Evolutionary conservation across 2,888 invertebrate genomes (phyloP), one percentile per base, ranked within the genome.

Genomic region (Synanthedon andrenaeformis): DNA sequence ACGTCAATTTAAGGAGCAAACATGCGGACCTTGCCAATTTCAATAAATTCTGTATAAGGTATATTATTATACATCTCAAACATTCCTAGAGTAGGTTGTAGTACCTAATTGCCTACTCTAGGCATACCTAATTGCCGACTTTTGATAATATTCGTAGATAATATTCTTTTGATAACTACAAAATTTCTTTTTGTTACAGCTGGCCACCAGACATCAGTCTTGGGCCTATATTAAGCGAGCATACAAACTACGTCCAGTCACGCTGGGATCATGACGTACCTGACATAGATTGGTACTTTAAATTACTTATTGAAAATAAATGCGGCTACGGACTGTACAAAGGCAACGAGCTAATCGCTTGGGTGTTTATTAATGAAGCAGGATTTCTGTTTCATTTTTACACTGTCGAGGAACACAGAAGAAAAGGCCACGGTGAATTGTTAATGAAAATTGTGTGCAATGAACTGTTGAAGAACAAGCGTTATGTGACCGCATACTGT

Each of bases 361-460:
- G 65, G 65, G 60, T 62, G 8, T 62, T 64, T 11, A 52, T 63
- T 10, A 65, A 62, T n/a, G 66, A 67, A 62, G 59, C 58, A 41
- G 67, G 67, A 5, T 54, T 59, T 17, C 53, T 69, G 0, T 54
- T 60, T 5, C 64, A 67, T 49, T 45, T 67, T 8, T 67, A 53
- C 17, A 65, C 64, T 5, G 10, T 62, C 11, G 58, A 65, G 52
- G 52, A 57, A 11, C 56, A 66, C 51, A 59, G 66, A 49, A 57
- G 58, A 45, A 64, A 57, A 48, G 61, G 61, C 3, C 56, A 58
- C 19, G 61, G 56, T n/a, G 60, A 61, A 52, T 3, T 56, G n/a
- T 52, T 59, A 10, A 45, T 61, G 10, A 59, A 59, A 17, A 23
- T 57, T 49, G 56, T 61, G 41, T 58, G 55, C 23, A 54, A 60